These are phyloP conservation scores for Reticulitermes speratus DNA, from an alignment of 1,140 invertebrate species.

Conservation along the genomic window DNA sequence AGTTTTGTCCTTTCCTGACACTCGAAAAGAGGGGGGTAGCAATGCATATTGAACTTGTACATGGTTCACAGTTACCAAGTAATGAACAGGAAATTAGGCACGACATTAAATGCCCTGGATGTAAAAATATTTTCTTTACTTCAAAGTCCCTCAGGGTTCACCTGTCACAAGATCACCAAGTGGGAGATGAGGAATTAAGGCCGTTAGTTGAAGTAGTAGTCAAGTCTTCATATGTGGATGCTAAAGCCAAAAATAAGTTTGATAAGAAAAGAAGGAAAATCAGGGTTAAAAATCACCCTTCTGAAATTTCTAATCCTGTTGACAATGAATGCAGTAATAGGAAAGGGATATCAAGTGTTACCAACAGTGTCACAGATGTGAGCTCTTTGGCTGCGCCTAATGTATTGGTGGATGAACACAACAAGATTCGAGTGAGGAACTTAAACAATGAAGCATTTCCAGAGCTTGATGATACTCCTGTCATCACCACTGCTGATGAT, in stretches of 20 bases:
- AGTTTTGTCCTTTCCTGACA: constrained; percentile 42
- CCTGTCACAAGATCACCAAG: constrained; percentile 40
- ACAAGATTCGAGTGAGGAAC: constrained; percentile 25
- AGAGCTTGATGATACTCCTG: neutral
- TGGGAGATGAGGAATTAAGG: constrained; percentile 22
- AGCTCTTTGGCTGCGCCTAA: neutral
- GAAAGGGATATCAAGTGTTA: neutral
- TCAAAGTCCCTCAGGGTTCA: constrained; percentile 49
- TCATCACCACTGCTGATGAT: neutral
- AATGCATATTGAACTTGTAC: constrained; percentile 40
- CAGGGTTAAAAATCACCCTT: neutral
- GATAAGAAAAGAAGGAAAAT: constrained; percentile 26
- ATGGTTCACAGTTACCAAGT: constrained; percentile 32
- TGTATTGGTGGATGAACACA: neutral
- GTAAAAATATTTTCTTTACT: constrained; percentile 51
- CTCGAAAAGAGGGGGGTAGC: constrained; percentile 38
- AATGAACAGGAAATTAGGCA: neutral
- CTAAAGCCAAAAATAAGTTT: constrained; percentile 12
- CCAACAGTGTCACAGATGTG: neutral
- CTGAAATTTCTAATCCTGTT: neutral
- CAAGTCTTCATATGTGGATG: neutral
- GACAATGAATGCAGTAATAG: neutral
- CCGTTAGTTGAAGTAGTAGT: constrained; percentile 22
- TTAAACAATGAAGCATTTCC: neutral
- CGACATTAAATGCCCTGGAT: constrained; percentile 47